phyloP scores from a whole-genome alignment of 2,888 invertebrate genomes.

The Philereme vetulata region DNA sequence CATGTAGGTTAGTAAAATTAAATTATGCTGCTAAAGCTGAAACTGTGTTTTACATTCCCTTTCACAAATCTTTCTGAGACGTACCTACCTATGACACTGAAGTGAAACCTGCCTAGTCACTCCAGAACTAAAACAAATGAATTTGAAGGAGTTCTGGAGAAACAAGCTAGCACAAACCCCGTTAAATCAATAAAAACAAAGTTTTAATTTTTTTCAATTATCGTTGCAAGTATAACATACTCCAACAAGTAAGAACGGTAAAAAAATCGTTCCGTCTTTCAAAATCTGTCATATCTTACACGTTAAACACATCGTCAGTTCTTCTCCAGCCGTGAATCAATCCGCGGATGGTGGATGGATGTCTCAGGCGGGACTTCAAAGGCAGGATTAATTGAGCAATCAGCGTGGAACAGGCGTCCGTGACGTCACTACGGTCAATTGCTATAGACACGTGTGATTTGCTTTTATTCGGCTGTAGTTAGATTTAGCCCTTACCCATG shows the following conservation, averaged over 20 bases:
- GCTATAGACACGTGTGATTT: constrained; percentile 56
- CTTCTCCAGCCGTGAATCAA: constrained; percentile 25
- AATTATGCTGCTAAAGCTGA: too few relatives aligned
- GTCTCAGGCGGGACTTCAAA: constrained; percentile 62
- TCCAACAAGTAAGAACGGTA: background rate
- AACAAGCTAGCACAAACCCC: too few relatives aligned
- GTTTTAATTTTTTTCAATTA: too few relatives aligned
- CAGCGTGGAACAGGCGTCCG: constrained; percentile 50
- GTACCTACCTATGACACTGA: too few relatives aligned
- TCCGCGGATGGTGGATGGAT: constrained; percentile 29
- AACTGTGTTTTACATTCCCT: too few relatives aligned
- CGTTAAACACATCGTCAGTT: constrained; percentile 22
- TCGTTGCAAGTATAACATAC: too few relatives aligned
- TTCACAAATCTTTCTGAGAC: too few relatives aligned
- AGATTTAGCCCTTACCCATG: too few relatives aligned
- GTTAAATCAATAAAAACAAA: too few relatives aligned
- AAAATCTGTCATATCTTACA: constrained; percentile 13
- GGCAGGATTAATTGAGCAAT: constrained; percentile 69
- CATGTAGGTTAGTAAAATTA: background rate
- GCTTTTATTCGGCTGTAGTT: constrained; percentile 21
- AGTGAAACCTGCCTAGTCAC: too few relatives aligned
- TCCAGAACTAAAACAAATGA: too few relatives aligned
- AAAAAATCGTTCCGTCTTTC: background rate
- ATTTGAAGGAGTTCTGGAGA: too few relatives aligned
- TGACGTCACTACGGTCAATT: constrained; percentile 65